Evolutionary conservation across 2,797 vertebrate genomes (phyloP), one percentile per base, ranked within the genome.

Genomic region (Neosilurus mollespiculum): DNA sequence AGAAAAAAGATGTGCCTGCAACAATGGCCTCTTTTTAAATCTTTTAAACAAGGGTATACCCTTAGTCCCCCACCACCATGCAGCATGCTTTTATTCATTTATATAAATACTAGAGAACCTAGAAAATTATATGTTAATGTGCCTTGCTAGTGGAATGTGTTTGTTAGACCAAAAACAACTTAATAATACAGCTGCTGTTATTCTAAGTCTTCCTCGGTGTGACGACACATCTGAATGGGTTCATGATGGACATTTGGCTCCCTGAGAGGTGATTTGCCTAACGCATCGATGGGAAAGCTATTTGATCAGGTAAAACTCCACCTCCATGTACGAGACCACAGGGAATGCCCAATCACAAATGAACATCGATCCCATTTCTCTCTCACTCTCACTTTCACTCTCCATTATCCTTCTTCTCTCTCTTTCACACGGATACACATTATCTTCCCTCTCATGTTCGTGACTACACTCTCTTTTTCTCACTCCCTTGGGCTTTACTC

Each of bases 361-460:
- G 85, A 89, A 89, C 88, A 93, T 93, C 88, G 91, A 93, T 92
- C 90, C 83, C 37, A 62, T 70, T 67, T 24, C n/a, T 30, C 67
- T 61, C 37, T n/a, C 18, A 71, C 70, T 87, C 86, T 87, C 69
- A 65, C 81, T 78, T 65, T 80, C 62, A 49, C 65, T 75, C 78
- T 72, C 81, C 82, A 81, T 85, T 81, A 78, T 78, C 70, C 62
- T 20, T 84, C 85, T 81, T 83, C 84, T 83, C 70, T 61, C 70
- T 76, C 49, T 62, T 84, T 83, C 86, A 81, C 83, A 49, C 80
- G 26, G 22, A 81, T 26, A 49, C 67, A 81, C 56, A 71, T 81
- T 76, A 82, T 86, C 81, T 76, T 81, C 82, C 89, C 88, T 71
- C 67, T 81, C 67, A 71, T 81, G 54, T 81, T 71, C 67, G 37